Evolutionary conservation across 2,113 vertebrate genomes (phyloP).

Genomic region (Tachysurus fulvidraco): DNA sequence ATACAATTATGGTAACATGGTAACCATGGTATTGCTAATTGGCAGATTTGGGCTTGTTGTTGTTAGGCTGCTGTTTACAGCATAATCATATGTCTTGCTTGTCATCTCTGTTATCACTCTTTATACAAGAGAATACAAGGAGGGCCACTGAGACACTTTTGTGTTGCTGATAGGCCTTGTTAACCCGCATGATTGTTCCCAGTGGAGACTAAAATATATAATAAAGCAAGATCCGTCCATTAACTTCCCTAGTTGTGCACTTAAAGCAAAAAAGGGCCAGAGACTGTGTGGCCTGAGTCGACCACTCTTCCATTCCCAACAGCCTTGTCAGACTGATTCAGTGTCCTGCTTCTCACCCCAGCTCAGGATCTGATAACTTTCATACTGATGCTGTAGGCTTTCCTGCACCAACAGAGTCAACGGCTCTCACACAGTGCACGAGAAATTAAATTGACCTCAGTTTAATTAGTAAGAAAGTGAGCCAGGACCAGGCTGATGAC

Average conservation of each 20-base stretch:
- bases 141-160: constrained; percentile 17
- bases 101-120: constrained; percentile 22
- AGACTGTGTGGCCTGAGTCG: background rate
- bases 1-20: constrained; percentile 15
- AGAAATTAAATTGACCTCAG: background rate
- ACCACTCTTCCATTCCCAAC: background rate
- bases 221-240: constrained; percentile 11
- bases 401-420: background rate
- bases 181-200: constrained; percentile 23
- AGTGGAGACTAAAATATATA: constrained; percentile 7
- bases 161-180: constrained; percentile 26
- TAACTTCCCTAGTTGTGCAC: background rate
- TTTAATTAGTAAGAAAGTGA: background rate
- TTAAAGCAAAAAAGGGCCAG: background rate
- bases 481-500: background rate
- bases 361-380: background rate
- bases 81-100: constrained; percentile 25
- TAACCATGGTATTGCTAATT: constrained; percentile 22
- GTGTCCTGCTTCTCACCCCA: background rate
- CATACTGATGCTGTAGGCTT: background rate
- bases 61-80: constrained; percentile 18
- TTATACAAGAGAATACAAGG: background rate
- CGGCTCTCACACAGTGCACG: background rate
- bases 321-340: background rate
- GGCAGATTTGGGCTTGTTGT: background rate